These are phyloP conservation scores for Enhydra lutris DNA, from an alignment of 2,113 vertebrate genomes.

Conservation along the genomic window DNA sequence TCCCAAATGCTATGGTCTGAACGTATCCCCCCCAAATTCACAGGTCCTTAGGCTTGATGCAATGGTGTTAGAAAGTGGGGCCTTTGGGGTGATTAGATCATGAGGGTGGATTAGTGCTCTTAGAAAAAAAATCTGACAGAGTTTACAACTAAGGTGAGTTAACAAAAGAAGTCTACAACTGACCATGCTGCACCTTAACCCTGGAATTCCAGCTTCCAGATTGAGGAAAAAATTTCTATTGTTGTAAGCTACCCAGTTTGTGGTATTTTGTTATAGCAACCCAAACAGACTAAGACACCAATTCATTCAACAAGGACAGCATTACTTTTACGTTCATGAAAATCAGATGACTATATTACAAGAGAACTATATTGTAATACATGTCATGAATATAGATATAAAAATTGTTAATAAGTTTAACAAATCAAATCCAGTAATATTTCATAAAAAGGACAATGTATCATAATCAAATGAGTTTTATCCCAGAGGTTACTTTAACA, in stretches of 20 bases:
- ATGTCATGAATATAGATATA: not conserved
- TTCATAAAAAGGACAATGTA: not conserved
- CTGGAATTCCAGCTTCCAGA: not conserved
- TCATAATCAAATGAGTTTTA: not conserved
- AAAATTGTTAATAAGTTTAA: not conserved
- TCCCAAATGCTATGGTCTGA: not conserved
- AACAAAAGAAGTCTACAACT: not conserved
- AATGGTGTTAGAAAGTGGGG: not conserved
- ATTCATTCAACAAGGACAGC: not conserved
- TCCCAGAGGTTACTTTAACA: not conserved
- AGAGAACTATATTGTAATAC: not conserved
- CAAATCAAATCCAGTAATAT: not conserved
- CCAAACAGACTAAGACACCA: not conserved
- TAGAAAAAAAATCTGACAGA: not conserved
- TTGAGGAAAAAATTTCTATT: not conserved
- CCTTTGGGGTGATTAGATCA: not conserved
- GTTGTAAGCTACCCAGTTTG: not conserved
- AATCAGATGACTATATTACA: not conserved
- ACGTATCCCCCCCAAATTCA: not conserved
- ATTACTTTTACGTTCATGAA: not conserved
- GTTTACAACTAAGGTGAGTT: not conserved
- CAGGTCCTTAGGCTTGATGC: not conserved
- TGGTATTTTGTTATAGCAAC: not conserved
- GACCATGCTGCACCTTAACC: not conserved
- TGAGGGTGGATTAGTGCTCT: not conserved